Evolutionary conservation across 2,797 vertebrate genomes (phyloP).

Genomic region (Liasis olivaceus): DNA sequence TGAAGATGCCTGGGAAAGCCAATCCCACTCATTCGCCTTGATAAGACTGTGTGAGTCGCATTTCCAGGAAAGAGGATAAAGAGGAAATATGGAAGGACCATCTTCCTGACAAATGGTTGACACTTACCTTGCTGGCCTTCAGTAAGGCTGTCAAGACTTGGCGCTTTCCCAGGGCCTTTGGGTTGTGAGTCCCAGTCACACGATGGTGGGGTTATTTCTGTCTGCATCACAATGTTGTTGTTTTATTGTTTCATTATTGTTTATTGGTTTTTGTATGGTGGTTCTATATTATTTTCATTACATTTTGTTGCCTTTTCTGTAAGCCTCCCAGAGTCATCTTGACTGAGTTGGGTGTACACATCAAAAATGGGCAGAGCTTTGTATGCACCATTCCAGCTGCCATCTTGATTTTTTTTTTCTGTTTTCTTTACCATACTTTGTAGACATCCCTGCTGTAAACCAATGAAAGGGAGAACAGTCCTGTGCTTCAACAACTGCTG

Average conservation of each 20-base stretch:
- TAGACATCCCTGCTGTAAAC: not conserved
- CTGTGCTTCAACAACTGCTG: conserved; percentile 54
- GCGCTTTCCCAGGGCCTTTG: not conserved
- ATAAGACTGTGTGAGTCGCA: not conserved
- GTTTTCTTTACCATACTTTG: not conserved
- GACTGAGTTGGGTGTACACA: not conserved
- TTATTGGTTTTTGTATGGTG: not conserved
- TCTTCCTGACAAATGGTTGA: not conserved
- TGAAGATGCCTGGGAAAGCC: not conserved
- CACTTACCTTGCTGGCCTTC: not conserved
- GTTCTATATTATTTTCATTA: not conserved
- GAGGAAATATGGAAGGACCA: not conserved
- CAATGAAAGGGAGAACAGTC: not conserved
- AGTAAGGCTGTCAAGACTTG: not conserved
- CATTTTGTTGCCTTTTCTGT: not conserved
- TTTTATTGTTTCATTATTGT: not conserved
- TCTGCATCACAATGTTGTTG: not conserved
- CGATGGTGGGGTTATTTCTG: not conserved
- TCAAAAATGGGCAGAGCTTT: not conserved
- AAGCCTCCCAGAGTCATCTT: not conserved
- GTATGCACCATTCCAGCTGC: not conserved
- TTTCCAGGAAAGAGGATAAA: not conserved
- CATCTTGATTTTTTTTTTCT: not conserved
- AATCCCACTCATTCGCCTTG: not conserved
- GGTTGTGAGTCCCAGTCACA: not conserved